Evolutionary conservation across 2,113 vertebrate genomes (phyloP), one percentile per base, ranked within the genome.

Genomic region (Etheostoma cragini): DNA sequence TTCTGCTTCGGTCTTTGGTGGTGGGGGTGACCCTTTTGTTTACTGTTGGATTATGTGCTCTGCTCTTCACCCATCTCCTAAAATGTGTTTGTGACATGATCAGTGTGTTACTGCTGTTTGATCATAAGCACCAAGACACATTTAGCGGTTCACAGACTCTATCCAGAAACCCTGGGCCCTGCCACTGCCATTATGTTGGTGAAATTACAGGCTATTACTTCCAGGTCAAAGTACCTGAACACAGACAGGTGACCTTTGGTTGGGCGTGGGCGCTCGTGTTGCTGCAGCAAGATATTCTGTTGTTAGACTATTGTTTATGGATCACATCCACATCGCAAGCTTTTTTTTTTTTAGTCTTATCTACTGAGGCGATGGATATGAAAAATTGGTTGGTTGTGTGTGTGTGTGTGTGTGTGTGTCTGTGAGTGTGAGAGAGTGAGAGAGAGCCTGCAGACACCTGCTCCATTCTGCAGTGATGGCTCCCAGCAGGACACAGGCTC

Each of bases 401-500:
- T 50, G 56, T 58, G 38, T 46, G 86, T 75, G 56, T 73, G 61
- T 72, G 54, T 73, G 73, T 87, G 80, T 84, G 54, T 64, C 80
- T 72, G 85, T 54, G 76, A 64, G 72, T 70, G 46, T 61, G 62
- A 75, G 64, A 70, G 77, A 78, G 57, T 54, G 81, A 78, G 68
- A 54, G 73, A 87, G 89, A 85, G 92, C 87, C 87, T 89, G 88
- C 90, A 94, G 92, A 94, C 95, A 94, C 94, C 93, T 94, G 93
- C 94, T 94, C 90, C 92, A 92, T 92, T 90, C 89, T 90, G 92
- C 88, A 91, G 93, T 89, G 91, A 94, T 87, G 88, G 82, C 82
- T 94, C 94, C 94, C 95, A 90, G 86, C 72, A 91, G 92, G 93
- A 93, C 87, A 72, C 73, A 88, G 92, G 90, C 92, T 95, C 94